phyloP scores from a whole-genome alignment of 2,797 vertebrate species.

The Eurystomus glaucurus region DNA sequence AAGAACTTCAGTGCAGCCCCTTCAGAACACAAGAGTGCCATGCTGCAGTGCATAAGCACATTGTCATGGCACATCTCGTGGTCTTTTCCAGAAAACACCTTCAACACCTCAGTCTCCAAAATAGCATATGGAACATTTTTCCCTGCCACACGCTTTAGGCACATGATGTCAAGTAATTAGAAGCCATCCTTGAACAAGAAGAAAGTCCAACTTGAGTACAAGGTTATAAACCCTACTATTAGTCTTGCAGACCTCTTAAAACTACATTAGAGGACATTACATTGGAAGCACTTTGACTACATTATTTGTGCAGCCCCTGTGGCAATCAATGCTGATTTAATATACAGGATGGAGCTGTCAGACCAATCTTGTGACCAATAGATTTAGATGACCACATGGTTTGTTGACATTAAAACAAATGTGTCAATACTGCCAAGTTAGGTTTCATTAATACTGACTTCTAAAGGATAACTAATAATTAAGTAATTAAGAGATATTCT shows the following conservation, averaged over 20 bases:
- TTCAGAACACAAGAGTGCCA: background rate
- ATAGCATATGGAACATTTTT: fast-evolving
- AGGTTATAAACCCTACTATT: background rate
- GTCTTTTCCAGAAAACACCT: background rate
- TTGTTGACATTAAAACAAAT: slow-evolving; percentile 40
- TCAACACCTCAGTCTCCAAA: background rate
- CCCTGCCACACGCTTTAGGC: background rate
- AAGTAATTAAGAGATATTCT: slow-evolving; percentile 44
- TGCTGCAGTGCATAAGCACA: fast-evolving
- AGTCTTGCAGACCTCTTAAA: background rate
- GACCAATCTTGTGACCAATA: background rate
- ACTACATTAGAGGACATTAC: background rate
- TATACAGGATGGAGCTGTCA: background rate
- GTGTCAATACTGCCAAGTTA: background rate
- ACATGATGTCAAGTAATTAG: background rate
- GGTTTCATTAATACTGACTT: slow-evolving; percentile 27
- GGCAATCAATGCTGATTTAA: background rate
- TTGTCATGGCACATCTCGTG: fast-evolving
- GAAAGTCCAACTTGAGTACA: background rate
- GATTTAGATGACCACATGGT: background rate
- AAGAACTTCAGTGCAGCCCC: background rate
- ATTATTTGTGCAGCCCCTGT: background rate
- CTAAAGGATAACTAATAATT: slow-evolving; percentile 45
- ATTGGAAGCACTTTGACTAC: background rate
- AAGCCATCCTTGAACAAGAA: background rate